Percentiles rank a stretch among this genome's conserved stretches.
Evolutionary conservation across 2,888 invertebrate species (phyloP).

Genomic region (Oscheius sp.): DNA sequence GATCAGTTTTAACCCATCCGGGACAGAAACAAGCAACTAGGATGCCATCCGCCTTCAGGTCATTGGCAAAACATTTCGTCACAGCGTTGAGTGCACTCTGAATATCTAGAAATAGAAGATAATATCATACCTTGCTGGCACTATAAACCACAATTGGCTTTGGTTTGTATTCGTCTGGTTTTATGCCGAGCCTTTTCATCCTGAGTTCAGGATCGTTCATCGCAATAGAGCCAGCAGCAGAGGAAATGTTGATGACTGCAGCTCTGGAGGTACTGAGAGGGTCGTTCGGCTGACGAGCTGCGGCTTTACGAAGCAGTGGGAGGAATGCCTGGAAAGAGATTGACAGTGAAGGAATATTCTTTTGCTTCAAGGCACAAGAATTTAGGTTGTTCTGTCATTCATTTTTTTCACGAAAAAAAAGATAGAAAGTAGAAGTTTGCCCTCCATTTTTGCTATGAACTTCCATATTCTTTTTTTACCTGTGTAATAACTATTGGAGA

Average conservation of each 20-base stretch:
- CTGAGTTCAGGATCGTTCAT: constrained; percentile 33
- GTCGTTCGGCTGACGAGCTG: neutral
- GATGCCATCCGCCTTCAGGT: constrained; percentile 24
- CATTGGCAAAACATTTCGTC: constrained; percentile 18
- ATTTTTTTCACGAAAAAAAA: neutral
- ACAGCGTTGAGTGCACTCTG: constrained; percentile 10
- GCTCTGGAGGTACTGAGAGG: constrained; percentile 30
- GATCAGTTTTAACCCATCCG: constrained; percentile 50
- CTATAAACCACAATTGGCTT: constrained; percentile 36
- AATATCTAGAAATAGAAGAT: neutral
- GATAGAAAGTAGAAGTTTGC: too few species aligned
- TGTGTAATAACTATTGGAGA: constrained; percentile 35
- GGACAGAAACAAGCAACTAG: constrained; percentile 29
- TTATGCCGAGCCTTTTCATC: too few species aligned
- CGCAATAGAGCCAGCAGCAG: constrained; percentile 31
- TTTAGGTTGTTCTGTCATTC: neutral
- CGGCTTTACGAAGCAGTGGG: constrained; percentile 37
- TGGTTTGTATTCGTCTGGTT: too few species aligned
- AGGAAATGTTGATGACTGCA: constrained; percentile 44
- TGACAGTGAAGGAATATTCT: neutral
- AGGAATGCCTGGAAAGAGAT: constrained; percentile 29
- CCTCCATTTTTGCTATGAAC: too few species aligned
- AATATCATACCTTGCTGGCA: constrained; percentile 35
- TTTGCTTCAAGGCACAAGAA: too few species aligned
- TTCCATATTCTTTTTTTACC: neutral